Percentiles rank a stretch among this genome's conserved stretches.
Conservation (phyloP, 2,113 vertebrate genomes). For the Xyliphius kryptos region DNA sequence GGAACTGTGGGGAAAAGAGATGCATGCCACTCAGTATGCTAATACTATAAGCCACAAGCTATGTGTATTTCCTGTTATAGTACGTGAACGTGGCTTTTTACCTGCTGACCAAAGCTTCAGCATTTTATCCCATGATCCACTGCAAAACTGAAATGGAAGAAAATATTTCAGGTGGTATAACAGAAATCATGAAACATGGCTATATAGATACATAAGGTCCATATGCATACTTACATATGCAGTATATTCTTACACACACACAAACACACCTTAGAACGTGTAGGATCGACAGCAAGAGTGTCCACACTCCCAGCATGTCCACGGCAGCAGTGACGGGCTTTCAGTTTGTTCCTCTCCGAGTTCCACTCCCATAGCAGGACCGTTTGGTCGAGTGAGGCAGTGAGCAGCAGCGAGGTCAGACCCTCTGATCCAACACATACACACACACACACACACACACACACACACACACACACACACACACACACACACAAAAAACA, state of each 20-base stretch:
- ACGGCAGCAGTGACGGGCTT: slow-evolving; percentile 85
- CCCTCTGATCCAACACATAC: too few relatives aligned
- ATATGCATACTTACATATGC: too few relatives aligned
- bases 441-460: not conserved
- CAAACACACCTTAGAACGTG: slow-evolving; percentile 74
- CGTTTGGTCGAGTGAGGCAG: slow-evolving; percentile 91
- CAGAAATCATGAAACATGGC: not conserved
- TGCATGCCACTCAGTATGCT: too few relatives aligned
- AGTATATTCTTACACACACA: too few relatives aligned
- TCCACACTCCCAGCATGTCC: slow-evolving; percentile 90
- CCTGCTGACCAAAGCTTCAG: slow-evolving; percentile 98
- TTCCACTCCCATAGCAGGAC: slow-evolving; percentile 95
- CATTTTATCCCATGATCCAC: slow-evolving; percentile 98
- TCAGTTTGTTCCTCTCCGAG: slow-evolving; percentile 81
- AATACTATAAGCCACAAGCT: too few relatives aligned
- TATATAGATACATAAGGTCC: too few relatives aligned
- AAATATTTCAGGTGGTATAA: not conserved
- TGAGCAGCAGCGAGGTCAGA: slow-evolving; percentile 80
- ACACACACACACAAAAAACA: too few relatives aligned
- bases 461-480: not conserved
- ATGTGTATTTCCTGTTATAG: too few relatives aligned
- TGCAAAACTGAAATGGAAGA: slow-evolving; percentile 80
- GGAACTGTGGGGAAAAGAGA: slow-evolving; percentile 62
- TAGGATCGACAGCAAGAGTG: slow-evolving; percentile 75
- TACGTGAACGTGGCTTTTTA: too few relatives aligned